phyloP scores from a whole-genome alignment of 2,113 vertebrate genomes.

The Pampusana beccarii region DNA sequence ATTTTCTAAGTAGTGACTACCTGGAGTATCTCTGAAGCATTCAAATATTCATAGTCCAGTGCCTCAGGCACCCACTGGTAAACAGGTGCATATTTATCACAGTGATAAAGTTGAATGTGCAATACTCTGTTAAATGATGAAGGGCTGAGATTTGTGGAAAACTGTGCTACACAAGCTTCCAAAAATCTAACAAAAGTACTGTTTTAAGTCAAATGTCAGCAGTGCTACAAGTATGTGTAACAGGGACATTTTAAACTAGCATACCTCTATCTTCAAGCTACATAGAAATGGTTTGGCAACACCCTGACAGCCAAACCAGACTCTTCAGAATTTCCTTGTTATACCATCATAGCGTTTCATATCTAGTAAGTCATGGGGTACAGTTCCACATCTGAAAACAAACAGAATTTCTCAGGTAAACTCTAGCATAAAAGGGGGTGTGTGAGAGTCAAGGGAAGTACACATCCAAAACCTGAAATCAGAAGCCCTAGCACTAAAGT shows the following conservation, averaged over 20 bases:
- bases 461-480: background rate
- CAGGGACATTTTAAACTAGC: background rate
- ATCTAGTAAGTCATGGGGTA: background rate
- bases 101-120: background rate
- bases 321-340: background rate
- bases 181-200: background rate
- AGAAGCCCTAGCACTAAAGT: background rate
- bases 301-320: background rate
- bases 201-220: background rate
- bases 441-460: background rate
- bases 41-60: background rate
- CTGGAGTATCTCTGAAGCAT: background rate
- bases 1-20: background rate
- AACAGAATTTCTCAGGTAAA: background rate
- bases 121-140: background rate
- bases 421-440: background rate
- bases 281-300: background rate
- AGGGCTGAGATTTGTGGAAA: background rate
- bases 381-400: background rate
- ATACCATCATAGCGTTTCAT: background rate
- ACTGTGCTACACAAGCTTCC: background rate
- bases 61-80: background rate
- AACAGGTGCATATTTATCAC: background rate
- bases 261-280: background rate
- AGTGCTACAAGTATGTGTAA: background rate